Evolutionary conservation across 1,140 invertebrate genomes (phyloP).

Genomic region (Harpegnathos saltator): DNA sequence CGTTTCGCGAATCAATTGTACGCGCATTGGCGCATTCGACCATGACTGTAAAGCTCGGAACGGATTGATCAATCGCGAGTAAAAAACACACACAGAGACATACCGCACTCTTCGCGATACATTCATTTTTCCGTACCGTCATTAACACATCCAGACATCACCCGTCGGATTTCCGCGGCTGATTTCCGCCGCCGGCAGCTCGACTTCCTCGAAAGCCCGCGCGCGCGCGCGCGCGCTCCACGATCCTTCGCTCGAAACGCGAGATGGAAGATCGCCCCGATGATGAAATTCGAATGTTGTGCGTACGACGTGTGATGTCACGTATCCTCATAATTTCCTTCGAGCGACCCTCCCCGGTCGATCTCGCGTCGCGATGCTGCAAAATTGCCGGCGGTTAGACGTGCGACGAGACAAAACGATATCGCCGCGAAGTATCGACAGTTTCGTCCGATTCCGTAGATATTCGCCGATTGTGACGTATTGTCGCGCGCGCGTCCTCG

Average conservation of each 20-base stretch:
- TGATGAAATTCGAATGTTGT: conserved; percentile 46
- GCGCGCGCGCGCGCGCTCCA: too few relatives aligned
- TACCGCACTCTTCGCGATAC: not conserved
- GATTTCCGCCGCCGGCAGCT: conserved; percentile 10
- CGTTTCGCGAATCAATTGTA: conserved; percentile 25
- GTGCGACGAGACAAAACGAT: not conserved
- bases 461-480: conserved; percentile 53
- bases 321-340: conserved; percentile 43
- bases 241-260: too few relatives aligned
- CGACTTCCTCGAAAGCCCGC: not conserved
- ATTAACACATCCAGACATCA: not conserved
- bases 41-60: conserved; percentile 8
- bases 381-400: conserved; percentile 27
- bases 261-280: conserved; percentile 3
- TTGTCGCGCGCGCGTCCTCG: conserved; percentile 36
- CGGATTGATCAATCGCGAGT: conserved; percentile 9
- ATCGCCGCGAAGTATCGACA: conserved; percentile 39
- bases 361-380: conserved; percentile 15
- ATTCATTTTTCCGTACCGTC: conserved; percentile 9
- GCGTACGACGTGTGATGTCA: not conserved
- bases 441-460: conserved; percentile 55
- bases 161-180: not conserved
- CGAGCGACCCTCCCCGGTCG: conserved; percentile 12
- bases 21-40: conserved; percentile 1
- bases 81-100: not conserved